Conservation (phyloP, 1,140 invertebrate species). For the Caenorhabditis briggsae region DNA sequence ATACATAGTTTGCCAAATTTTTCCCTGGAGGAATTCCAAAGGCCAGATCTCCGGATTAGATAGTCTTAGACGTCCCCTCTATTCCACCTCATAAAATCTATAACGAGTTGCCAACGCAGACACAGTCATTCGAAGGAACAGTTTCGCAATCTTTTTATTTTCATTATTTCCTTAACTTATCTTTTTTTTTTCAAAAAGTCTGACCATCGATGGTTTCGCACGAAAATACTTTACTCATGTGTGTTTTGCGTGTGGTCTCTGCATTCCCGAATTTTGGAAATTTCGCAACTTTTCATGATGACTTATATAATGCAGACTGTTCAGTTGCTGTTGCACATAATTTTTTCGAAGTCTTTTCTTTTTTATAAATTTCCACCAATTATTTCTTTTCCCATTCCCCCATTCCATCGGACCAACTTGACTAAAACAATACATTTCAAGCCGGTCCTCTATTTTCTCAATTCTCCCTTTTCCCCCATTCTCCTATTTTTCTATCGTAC, state of each 20-base stretch:
- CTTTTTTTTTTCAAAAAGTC: not conserved
- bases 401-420: not conserved
- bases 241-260: not conserved
- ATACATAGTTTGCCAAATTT: no score
- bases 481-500: not conserved
- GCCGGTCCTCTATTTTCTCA: not conserved
- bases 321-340: no score
- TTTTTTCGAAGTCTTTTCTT: not conserved
- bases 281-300: slow-evolving; percentile 47
- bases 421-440: slow-evolving; percentile 16
- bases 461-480: not conserved
- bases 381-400: not conserved
- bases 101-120: no score
- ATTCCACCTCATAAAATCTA: no score
- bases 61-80: no score
- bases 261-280: not conserved
- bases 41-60: no score
- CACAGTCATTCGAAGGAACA: not conserved
- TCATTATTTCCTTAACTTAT: not conserved
- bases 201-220: slow-evolving; percentile 27
- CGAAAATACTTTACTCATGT: not conserved
- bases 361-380: not conserved
- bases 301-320: not conserved
- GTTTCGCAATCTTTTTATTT: slow-evolving; percentile 26
- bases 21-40: no score